Percentiles rank a stretch among this genome's conserved stretches.
Conservation (phyloP, 2,797 vertebrate species). For the Cirrhinus molitorella region DNA sequence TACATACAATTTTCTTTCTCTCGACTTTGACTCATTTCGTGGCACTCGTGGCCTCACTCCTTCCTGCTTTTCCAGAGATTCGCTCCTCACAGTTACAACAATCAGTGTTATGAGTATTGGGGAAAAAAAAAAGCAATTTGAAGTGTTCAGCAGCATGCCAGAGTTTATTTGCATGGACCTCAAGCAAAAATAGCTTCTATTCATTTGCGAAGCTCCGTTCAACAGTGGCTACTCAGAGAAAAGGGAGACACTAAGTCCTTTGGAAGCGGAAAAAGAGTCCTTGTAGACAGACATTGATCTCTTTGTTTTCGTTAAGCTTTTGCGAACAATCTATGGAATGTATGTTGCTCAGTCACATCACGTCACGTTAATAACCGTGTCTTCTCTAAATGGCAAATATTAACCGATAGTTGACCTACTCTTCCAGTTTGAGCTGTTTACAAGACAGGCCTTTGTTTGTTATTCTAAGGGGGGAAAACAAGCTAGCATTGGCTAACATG, state of each 20-base stretch:
- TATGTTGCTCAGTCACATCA: slow-evolving; percentile 74
- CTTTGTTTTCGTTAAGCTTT: slow-evolving; percentile 69
- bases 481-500: slow-evolving; percentile 55
- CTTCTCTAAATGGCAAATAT: slow-evolving; percentile 64
- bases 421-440: not conserved
- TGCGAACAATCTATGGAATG: slow-evolving; percentile 72
- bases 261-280: slow-evolving; percentile 68
- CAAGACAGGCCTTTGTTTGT: slow-evolving; percentile 38
- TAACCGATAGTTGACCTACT: slow-evolving; percentile 69
- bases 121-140: slow-evolving; percentile 70
- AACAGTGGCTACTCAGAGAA: slow-evolving; percentile 70
- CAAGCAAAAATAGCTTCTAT: slow-evolving; percentile 75
- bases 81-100: slow-evolving; percentile 46
- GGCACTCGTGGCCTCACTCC: slow-evolving; percentile 60
- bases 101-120: slow-evolving; percentile 68
- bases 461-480: slow-evolving; percentile 29
- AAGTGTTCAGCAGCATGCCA: slow-evolving; percentile 73
- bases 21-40: slow-evolving; percentile 76
- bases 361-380: slow-evolving; percentile 67
- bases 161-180: slow-evolving; percentile 74
- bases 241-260: slow-evolving; percentile 71
- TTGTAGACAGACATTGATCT: slow-evolving; percentile 74
- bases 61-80: slow-evolving; percentile 43
- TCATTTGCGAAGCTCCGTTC: slow-evolving; percentile 71
- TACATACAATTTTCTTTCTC: not conserved